Percentiles rank a stretch among this genome's conserved stretches.
Conservation (phyloP, 2,797 vertebrate species). For the Ciconia nigra region DNA sequence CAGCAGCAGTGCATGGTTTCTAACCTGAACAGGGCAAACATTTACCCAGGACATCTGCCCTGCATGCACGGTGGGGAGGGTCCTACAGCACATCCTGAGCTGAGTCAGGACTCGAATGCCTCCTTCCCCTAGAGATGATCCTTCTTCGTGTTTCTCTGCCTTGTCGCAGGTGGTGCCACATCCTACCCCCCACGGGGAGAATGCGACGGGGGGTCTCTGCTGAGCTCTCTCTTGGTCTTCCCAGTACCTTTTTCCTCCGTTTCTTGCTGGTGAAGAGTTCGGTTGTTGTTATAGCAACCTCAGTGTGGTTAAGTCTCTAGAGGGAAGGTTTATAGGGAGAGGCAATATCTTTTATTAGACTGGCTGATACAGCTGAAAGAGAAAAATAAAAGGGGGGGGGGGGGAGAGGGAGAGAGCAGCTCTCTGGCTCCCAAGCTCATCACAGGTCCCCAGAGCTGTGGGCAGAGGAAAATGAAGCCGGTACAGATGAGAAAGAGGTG, state of each 20-base stretch:
- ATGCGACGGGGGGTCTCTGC: rapidly evolving
- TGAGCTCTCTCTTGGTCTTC: not conserved
- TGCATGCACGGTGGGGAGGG: rapidly evolving
- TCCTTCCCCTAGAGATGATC: not conserved
- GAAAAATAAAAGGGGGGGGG: not conserved
- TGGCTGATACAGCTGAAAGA: not conserved
- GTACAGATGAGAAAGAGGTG: not conserved
- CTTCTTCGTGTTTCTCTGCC: not conserved
- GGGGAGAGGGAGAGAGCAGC: not conserved
- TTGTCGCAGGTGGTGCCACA: not conserved
- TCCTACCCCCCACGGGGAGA: not conserved
- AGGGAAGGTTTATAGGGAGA: conserved; percentile 60
- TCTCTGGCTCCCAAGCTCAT: not conserved
- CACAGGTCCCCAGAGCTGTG: not conserved
- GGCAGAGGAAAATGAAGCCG: not conserved
- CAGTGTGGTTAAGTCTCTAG: not conserved
- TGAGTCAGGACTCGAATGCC: not conserved
- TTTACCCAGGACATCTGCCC: not conserved
- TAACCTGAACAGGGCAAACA: rapidly evolving
- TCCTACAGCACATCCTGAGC: not conserved
- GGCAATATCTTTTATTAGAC: conserved; percentile 56
- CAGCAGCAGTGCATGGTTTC: rapidly evolving
- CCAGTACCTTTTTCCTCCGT: not conserved
- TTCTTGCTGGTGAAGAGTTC: conserved; percentile 34
- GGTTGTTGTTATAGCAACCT: conserved; percentile 58